Evolutionary conservation across 2,888 invertebrate genomes (phyloP).

Genomic region (Cacoxenus indagator): DNA sequence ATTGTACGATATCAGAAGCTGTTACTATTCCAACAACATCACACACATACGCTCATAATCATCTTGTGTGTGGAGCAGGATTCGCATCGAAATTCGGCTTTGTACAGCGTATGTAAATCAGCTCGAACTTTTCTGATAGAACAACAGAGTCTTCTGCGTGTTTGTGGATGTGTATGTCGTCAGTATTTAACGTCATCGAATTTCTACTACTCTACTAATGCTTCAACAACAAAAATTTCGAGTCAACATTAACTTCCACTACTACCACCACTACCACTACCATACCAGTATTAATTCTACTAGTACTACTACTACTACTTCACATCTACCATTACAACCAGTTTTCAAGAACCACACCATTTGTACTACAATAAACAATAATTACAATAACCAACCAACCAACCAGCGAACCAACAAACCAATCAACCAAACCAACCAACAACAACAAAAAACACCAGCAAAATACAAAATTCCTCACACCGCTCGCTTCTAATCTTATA

Average conservation of each 20-base stretch:
- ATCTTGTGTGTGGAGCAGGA: too few relatives aligned
- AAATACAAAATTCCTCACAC: not conserved
- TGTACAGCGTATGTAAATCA: too few relatives aligned
- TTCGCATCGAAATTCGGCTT: too few relatives aligned
- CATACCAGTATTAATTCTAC: slow-evolving; percentile 21
- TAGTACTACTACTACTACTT: slow-evolving; percentile 7
- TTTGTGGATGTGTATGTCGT: not conserved
- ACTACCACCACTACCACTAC: too few relatives aligned
- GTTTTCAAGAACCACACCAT: not conserved
- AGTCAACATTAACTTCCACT: too few relatives aligned
- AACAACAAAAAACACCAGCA: not conserved
- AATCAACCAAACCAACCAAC: slow-evolving; percentile 15
- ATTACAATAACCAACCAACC: not conserved
- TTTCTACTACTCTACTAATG: slow-evolving; percentile 5
- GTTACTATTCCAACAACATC: too few relatives aligned
- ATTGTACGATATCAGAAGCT: too few relatives aligned
- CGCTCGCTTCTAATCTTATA: slow-evolving; percentile 5
- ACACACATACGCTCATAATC: too few relatives aligned
- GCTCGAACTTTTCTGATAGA: too few relatives aligned
- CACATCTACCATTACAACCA: not conserved
- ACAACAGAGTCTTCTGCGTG: not conserved
- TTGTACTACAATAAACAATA: slow-evolving; percentile 1
- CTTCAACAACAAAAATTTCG: too few relatives aligned
- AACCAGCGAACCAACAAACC: not conserved
- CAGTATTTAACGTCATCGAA: slow-evolving; percentile 21